Base-by-base conservation (phyloP, 2,888 invertebrate genomes). In the Ligdia adustata region DNA sequence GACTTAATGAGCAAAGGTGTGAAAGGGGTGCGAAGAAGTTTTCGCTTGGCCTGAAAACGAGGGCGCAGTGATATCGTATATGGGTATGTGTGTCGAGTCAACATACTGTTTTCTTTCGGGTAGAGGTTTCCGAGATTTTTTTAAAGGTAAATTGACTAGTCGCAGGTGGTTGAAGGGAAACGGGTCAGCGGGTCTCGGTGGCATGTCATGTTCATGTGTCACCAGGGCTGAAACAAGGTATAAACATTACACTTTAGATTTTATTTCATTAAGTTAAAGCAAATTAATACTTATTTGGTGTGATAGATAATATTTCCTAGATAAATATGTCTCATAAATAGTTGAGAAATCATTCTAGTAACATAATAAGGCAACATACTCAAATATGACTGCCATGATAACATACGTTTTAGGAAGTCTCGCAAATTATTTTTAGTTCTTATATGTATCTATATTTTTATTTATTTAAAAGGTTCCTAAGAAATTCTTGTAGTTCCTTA, bases 181-280 rank as follows among this genome's bases (percentile, higher is more conserved):
- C 83, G 77, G 90, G 89, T 88, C 89, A 89, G 82, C 83, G 70
- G 84, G 86, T 81, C 81, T 82, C 72, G 67, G 69, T 68, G 61
- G 69, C 77, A 74, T 86, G 84, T 88, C 87, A 87, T 79, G 85
- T 85, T 86, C 84, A 85, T 81, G 82, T 79, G 79, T 74, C 85
- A 85, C 72, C 79, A 79, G 89, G 72, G 74, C 35, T 62, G 82
- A 45, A 82, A 64, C 72, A 32, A 20, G 34, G 22, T 22, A 7
- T n/a, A n/a, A 33, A 12, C 1, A 12, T 13, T 14, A 1, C 2
- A 14, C 4, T 28, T 3, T 14, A 13, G n/a, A 4, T 27, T 5
- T 27, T 27, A 2, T 11, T 6, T 11, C 12, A 18, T 18, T 1
- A 7, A 18, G 7, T 18, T 18, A 7, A n/a, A 22, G 1, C 9